Evolutionary conservation across 1,140 invertebrate genomes (phyloP).

Genomic region (Zaprionus ornatus): DNA sequence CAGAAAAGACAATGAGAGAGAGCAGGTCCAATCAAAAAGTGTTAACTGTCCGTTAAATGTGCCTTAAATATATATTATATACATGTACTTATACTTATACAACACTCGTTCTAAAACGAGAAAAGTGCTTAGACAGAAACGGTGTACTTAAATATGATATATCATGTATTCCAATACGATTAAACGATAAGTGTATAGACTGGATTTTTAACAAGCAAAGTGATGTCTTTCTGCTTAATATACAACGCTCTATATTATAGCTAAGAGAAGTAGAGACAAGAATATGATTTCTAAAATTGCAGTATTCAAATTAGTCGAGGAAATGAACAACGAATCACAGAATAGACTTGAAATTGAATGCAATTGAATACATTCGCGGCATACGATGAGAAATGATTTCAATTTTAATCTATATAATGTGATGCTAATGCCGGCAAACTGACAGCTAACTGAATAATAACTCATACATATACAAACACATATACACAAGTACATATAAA

Average conservation of each 20-base stretch:
- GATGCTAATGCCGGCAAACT: slow-evolving; percentile 20
- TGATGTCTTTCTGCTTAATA: slow-evolving; percentile 75
- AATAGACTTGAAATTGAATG: slow-evolving; percentile 17
- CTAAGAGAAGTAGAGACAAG: slow-evolving; percentile 51
- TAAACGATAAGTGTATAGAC: slow-evolving; percentile 74
- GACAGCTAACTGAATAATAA: slow-evolving; percentile 36
- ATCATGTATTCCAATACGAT: slow-evolving; percentile 57
- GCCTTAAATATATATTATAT: slow-evolving; percentile 73
- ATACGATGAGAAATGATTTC: slow-evolving; percentile 9
- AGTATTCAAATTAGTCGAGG: slow-evolving; percentile 61
- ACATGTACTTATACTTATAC: slow-evolving; percentile 34
- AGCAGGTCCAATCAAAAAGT: slow-evolving; percentile 76
- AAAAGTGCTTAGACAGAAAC: slow-evolving; percentile 21
- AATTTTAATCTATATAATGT: slow-evolving; percentile 32
- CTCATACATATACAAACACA: slow-evolving; percentile 34
- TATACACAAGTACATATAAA: slow-evolving; percentile 20
- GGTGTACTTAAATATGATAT: slow-evolving; percentile 57
- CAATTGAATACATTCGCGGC: neutral
- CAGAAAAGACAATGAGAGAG: slow-evolving; percentile 71
- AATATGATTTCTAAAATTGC: slow-evolving; percentile 45
- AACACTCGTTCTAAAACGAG: slow-evolving; percentile 8
- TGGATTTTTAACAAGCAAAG: slow-evolving; percentile 65
- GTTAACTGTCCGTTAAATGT: slow-evolving; percentile 78
- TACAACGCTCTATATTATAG: slow-evolving; percentile 71
- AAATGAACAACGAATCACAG: slow-evolving; percentile 61